Percentiles rank a stretch among this genome's conserved stretches.
Conservation (phyloP, 2,113 vertebrate genomes). For the Barnardius zonarius region DNA sequence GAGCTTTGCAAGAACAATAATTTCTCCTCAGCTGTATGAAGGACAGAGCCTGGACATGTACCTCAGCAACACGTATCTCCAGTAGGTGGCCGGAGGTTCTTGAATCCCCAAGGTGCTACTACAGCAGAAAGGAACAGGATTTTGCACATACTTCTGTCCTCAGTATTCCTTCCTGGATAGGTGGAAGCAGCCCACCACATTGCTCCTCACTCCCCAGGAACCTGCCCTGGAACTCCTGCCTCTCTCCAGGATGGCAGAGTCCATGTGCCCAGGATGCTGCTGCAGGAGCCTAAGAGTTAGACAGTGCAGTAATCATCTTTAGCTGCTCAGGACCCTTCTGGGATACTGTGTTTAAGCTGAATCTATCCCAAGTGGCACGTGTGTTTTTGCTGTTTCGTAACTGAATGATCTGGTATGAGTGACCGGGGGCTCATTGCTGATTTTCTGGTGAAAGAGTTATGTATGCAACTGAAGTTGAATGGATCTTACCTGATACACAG, state of each 20-base stretch:
- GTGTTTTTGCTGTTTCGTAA: not conserved
- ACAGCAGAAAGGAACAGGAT: not conserved
- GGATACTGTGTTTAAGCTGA: not conserved
- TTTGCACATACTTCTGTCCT: not conserved
- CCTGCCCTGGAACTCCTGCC: not conserved
- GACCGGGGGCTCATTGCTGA: not conserved
- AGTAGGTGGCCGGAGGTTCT: not conserved
- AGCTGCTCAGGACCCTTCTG: not conserved
- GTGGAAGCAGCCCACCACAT: not conserved
- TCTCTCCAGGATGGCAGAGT: accelerated
- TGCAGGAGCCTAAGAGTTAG: not conserved
- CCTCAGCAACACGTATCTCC: not conserved
- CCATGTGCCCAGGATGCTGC: not conserved
- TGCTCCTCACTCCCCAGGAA: not conserved
- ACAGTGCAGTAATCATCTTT: not conserved
- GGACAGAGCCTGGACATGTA: not conserved
- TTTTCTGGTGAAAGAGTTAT: not conserved
- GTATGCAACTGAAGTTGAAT: not conserved
- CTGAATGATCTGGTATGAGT: not conserved
- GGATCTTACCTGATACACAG: not conserved
- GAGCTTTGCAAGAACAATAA: not conserved
- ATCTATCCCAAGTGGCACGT: not conserved
- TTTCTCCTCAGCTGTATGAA: not conserved
- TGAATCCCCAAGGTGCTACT: not conserved
- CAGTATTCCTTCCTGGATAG: not conserved